phyloP scores from a whole-genome alignment of 30 jellyfish, hydroid and myxozoan genomes.

The Morbakka virulenta region DNA sequence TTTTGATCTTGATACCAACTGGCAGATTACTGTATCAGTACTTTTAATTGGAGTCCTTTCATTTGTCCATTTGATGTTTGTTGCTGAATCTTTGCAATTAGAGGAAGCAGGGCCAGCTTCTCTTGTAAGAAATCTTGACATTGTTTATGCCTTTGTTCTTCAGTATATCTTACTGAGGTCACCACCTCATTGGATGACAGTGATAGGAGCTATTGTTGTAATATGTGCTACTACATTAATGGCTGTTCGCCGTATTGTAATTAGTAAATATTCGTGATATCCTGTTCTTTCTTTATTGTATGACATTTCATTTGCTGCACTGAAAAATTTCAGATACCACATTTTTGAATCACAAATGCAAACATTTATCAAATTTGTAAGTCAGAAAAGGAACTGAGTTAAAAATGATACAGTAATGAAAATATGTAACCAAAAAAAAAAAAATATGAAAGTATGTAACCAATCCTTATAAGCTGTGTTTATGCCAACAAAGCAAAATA shows the following conservation, averaged over 20 bases:
- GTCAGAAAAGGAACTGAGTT: too few species aligned
- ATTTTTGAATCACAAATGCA: too few species aligned
- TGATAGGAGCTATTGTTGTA: constrained; percentile 67
- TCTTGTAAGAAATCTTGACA: constrained; percentile 74
- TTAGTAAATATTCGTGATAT: too few species aligned
- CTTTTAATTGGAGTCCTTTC: constrained; percentile 70
- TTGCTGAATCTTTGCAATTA: constrained; percentile 79
- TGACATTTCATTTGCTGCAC: too few species aligned
- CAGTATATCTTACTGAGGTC: constrained; percentile 66
- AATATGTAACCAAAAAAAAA: too few species aligned
- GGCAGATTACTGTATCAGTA: constrained; percentile 60
- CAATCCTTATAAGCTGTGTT: too few species aligned
- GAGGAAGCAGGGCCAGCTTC: constrained; percentile 96
- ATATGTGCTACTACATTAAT: constrained; percentile 58
- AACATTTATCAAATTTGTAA: too few species aligned
- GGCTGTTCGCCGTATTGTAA: constrained; percentile 39
- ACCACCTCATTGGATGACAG: constrained; percentile 62
- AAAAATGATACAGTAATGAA: too few species aligned
- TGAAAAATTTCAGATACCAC: too few species aligned
- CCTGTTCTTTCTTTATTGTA: too few species aligned
- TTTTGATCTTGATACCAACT: constrained; percentile 20
- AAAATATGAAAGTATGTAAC: too few species aligned
- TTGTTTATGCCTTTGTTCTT: constrained; percentile 72
- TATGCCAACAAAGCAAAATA: too few species aligned
- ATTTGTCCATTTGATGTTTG: constrained; percentile 71